phyloP scores from a whole-genome alignment of 1,140 invertebrate species.

The Drosophila subpulchrella region DNA sequence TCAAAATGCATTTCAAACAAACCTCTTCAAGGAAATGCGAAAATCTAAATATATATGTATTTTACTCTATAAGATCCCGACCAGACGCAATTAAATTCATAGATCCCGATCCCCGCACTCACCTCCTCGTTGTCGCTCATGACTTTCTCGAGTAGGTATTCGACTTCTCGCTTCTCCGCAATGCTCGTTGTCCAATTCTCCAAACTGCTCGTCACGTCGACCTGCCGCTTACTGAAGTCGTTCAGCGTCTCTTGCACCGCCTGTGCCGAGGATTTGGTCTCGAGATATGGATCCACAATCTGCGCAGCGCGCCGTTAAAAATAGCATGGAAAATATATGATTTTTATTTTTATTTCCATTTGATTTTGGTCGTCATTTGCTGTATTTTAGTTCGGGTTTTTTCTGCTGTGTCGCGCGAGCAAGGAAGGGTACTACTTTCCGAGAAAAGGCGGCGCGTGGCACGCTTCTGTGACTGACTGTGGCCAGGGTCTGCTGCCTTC shows the following conservation, averaged over 20 bases:
- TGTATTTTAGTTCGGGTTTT: constrained; percentile 32
- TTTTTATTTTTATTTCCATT: constrained; percentile 55
- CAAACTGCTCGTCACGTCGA: constrained; percentile 88
- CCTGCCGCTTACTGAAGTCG: constrained; percentile 89
- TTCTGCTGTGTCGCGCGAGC: constrained; percentile 46
- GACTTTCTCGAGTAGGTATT: constrained; percentile 89
- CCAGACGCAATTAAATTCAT: not conserved
- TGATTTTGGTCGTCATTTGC: constrained; percentile 48
- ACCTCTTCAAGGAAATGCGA: not conserved
- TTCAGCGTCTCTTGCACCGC: constrained; percentile 90
- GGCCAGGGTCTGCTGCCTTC: constrained; percentile 70
- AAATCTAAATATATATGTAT: constrained; percentile 1
- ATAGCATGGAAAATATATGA: constrained; percentile 72
- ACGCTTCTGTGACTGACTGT: constrained; percentile 65
- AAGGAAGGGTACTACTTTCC: constrained; percentile 53
- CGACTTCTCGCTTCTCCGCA: constrained; percentile 88
- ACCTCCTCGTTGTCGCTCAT: constrained; percentile 91
- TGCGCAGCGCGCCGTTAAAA: constrained; percentile 82
- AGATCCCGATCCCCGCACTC: constrained; percentile 34
- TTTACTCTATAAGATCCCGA: not conserved
- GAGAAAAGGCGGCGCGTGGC: constrained; percentile 67
- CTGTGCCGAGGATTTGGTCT: constrained; percentile 88
- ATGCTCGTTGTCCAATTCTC: constrained; percentile 89
- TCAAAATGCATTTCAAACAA: not conserved
- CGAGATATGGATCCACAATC: constrained; percentile 91